Base-by-base conservation (phyloP, 2,888 invertebrate species). In the Tenthredo amoena region DNA sequence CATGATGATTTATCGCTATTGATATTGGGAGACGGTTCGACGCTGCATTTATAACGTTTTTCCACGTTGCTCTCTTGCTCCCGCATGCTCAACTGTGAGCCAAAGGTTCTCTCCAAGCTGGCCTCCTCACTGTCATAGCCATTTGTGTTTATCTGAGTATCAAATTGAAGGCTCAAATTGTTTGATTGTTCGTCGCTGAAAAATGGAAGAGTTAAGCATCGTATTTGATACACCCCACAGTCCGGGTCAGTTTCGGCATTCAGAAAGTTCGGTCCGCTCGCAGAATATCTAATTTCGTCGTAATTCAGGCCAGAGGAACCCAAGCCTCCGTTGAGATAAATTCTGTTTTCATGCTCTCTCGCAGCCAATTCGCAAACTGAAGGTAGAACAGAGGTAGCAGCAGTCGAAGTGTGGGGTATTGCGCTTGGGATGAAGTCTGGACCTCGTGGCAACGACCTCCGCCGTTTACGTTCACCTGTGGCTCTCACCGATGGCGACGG, bases 401-500 rank as follows among this genome's bases (percentile, higher is more conserved):
- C 31, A 18, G 58, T 40, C 12, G 82, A 68, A 12, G 47, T 83
- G n/a, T 83, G 82, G 47, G 82, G 26, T 6, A 21, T 83, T 2
- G 43, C n/a, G 21, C 47, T 68, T 15, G 68, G 55, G 40, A 68
- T 85, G 37, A 71, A 65, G 34, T 85, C 87, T 0, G 93, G 92
- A 40, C 92, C 91, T 82, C 92, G 92, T 12, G 93, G 93, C 62
- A 93, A 87, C 4, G 93, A 93, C 81, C 93, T 91, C 0, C 93
- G 92, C 65, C 93, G 91, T 86, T 93, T 94, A 55, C 92, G 89
- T 85, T 93, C 93, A 47, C 91, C 91, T 87, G 91, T 91, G 5
- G 91, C 88, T 85, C 92, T 90, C 72, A 92, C 58, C 91, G 94
- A 89, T 74, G 91, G 91, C n/a, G 92, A 92, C 6, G 92, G 91